Base-by-base conservation (phyloP, 2,113 vertebrate species). In the Capra hircus region DNA sequence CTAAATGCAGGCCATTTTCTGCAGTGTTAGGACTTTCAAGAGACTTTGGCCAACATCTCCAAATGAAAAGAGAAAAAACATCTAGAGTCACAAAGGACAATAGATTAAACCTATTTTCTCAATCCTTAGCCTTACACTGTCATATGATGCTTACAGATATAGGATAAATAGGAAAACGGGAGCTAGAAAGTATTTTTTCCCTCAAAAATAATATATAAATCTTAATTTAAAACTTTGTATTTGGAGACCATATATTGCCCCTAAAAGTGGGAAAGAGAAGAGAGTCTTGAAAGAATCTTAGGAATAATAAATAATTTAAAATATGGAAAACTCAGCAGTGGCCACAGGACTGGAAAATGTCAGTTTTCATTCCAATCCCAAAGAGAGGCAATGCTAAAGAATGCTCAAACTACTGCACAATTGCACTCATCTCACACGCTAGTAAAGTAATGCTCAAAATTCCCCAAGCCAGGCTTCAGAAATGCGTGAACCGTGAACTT, bases 221-320 rank as follows among this genome's bases (percentile, higher is more conserved):
- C 62, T 83, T 95, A 53, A 92, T 16, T n/a, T 48, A 74, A 16
- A 96, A 48, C 11, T 80, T 74, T 95, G 14, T 71, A 85, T 55
- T 81, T 17, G 23, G n/a, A 16, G 13, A 3, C 6, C 11, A 81
- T 64, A 36, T 10, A n/a, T 52, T 50, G 19, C 60, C 45, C 30
- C 55, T 21, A 12, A 30, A n/a, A 4, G 9, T 43, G 25, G 23
- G 27, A 40, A 67, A 40, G 55, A 33, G 30, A 15, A 81, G 88
- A 83, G 12, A 59, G 55, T 74, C 81, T 85, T 93, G 45, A 45
- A 53, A 59, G 23, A 78, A 88, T 64, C 21, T 84, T 67, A 87
- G 48, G 27, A 91, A 88, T 30, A 88, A 57, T 81, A 87, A 74
- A 60, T 77, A 28, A 86, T n/a, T 59, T 45, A 55, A 91, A 91